Conservation (phyloP, 1,140 invertebrate species). For the Magallana gigas region DNA sequence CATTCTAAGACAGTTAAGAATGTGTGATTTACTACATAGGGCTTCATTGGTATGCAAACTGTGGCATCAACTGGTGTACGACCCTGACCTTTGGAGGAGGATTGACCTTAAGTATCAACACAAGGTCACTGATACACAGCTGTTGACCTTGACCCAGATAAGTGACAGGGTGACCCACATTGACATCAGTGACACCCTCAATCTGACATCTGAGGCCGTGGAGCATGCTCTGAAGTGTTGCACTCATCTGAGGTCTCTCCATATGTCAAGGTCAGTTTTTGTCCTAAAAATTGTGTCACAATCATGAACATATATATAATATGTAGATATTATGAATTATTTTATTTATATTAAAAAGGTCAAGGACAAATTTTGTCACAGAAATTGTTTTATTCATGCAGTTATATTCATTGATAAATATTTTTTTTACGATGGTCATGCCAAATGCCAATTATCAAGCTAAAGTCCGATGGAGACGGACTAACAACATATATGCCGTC, state of each 20-base stretch:
- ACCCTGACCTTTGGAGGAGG: slow-evolving; percentile 53
- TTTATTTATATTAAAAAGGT: no score
- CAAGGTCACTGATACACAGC: slow-evolving; percentile 39
- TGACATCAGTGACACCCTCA: slow-evolving; percentile 49
- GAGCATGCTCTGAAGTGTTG: slow-evolving; percentile 40
- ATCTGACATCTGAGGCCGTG: slow-evolving; percentile 44
- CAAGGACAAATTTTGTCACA: no score
- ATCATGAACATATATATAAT: no score
- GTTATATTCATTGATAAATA: no score
- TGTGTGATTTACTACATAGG: slow-evolving; percentile 41
- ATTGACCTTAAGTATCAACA: slow-evolving; percentile 52
- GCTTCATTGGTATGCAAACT: slow-evolving; percentile 47
- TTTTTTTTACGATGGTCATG: no score
- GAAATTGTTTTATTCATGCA: no score
- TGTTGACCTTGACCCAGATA: slow-evolving; percentile 43
- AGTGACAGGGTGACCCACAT: slow-evolving; percentile 53
- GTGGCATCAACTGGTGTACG: slow-evolving; percentile 51
- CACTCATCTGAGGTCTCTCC: slow-evolving; percentile 42
- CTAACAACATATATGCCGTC: no score
- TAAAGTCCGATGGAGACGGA: no score
- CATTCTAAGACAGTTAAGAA: slow-evolving; percentile 48
- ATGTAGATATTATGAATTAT: no score
- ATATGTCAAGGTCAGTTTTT: slow-evolving; percentile 49
- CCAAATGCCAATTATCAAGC: no score
- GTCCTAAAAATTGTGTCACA: no score